Conservation (phyloP, 2,113 vertebrate genomes). For the Pseudopipra pipra region DNA sequence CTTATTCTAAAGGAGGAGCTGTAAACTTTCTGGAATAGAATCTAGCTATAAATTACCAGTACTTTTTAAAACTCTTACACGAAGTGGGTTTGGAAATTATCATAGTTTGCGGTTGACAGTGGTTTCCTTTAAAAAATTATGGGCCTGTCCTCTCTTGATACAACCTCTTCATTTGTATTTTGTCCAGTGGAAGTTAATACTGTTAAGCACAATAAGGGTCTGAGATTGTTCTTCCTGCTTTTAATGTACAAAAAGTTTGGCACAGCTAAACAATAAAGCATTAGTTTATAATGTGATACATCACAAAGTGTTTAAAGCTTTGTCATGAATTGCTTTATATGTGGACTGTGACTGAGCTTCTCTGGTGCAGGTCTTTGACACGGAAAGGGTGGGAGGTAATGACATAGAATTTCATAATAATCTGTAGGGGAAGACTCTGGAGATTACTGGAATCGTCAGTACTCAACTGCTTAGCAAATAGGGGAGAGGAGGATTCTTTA, state of each 20-base stretch:
- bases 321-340: not conserved
- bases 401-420: too few species aligned
- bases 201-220: not conserved
- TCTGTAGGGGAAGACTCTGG: not conserved
- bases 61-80: not conserved
- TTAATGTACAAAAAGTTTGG: not conserved
- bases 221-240: not conserved
- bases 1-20: not conserved
- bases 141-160: not conserved
- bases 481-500: not conserved
- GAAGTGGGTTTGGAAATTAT: not conserved
- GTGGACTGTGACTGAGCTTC: not conserved
- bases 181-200: not conserved
- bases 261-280: not conserved
- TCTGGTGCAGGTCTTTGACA: not conserved
- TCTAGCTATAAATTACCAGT: not conserved
- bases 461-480: not conserved
- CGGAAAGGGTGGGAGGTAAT: not conserved
- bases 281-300: not conserved
- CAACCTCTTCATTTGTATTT: not conserved
- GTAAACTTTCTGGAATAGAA: not conserved
- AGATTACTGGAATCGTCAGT: not conserved
- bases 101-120: not conserved
- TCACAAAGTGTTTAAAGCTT: not conserved
- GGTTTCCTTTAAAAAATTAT: conserved; percentile 12